phyloP scores from a whole-genome alignment of 2,888 invertebrate genomes.

The Lampropteryx suffumata region DNA sequence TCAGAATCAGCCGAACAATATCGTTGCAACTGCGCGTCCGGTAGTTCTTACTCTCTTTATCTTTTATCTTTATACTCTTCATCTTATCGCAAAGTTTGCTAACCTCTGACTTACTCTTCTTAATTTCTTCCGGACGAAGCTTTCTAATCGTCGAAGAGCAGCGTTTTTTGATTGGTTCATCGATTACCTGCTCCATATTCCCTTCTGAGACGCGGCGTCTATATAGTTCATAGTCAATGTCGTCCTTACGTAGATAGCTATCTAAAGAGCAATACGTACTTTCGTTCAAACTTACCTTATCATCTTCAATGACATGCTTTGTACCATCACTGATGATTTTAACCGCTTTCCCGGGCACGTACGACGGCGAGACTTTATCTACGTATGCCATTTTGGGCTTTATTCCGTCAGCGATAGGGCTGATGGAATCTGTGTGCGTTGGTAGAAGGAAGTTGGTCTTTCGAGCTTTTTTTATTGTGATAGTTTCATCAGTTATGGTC shows the following conservation, averaged over 20 bases:
- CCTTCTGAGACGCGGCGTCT: constrained; percentile 69
- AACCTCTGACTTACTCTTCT: constrained; percentile 75
- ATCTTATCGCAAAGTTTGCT: constrained; percentile 77
- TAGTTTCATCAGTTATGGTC: constrained; percentile 62
- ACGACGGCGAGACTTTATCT: constrained; percentile 63
- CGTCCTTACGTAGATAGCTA: constrained; percentile 79
- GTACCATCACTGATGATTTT: constrained; percentile 85
- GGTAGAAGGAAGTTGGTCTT: constrained; percentile 68
- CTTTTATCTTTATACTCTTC: constrained; percentile 72
- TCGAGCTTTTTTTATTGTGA: constrained; percentile 61
- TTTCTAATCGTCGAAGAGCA: constrained; percentile 72
- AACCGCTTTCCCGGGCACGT: constrained; percentile 88
- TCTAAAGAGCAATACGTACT: constrained; percentile 75
- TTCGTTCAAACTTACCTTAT: constrained; percentile 68
- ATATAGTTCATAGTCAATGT: constrained; percentile 59
- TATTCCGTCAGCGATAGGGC: constrained; percentile 51
- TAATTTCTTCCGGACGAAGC: constrained; percentile 65
- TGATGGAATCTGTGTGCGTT: constrained; percentile 61
- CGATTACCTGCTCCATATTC: constrained; percentile 50
- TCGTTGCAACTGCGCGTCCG: constrained; percentile 80
- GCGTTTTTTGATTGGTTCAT: constrained; percentile 58
- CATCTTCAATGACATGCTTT: constrained; percentile 62
- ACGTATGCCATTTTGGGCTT: constrained; percentile 74
- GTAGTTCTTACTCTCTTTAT: constrained; percentile 58
- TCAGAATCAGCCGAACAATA: constrained; percentile 88